Conservation (phyloP, 1,140 invertebrate genomes). For the Hyles euphorbiae region DNA sequence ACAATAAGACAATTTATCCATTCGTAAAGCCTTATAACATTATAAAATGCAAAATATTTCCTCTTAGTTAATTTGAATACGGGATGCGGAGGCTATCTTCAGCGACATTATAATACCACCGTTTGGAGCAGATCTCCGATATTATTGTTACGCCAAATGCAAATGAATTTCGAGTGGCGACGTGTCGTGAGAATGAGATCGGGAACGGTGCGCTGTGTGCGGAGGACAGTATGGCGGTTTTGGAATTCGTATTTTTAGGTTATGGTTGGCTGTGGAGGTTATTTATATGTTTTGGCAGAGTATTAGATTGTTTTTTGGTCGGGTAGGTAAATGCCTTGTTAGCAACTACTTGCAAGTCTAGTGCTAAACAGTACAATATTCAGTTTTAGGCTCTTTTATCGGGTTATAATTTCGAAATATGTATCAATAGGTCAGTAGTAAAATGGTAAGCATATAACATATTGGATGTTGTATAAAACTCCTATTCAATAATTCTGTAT, state of each 20-base stretch:
- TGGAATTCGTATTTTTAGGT: background rate
- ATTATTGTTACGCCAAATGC: constrained; percentile 56
- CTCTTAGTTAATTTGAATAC: constrained; percentile 7
- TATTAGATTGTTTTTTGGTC: too few species aligned
- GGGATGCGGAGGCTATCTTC: constrained; percentile 1
- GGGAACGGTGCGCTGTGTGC: constrained; percentile 14
- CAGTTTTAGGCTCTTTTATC: too few species aligned
- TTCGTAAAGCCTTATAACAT: too few species aligned
- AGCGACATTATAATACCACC: constrained; percentile 5
- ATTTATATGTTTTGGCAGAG: background rate
- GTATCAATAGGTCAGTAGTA: too few species aligned
- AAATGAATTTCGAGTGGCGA: constrained; percentile 37
- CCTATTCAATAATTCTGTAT: too few species aligned
- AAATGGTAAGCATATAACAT: too few species aligned
- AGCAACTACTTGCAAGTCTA: too few species aligned
- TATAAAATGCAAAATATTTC: constrained; percentile 4
- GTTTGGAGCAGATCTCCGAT: constrained; percentile 36
- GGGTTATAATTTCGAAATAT: too few species aligned
- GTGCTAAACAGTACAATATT: too few species aligned
- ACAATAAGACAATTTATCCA: too few species aligned
- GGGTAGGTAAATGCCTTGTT: too few species aligned
- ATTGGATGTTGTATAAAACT: too few species aligned
- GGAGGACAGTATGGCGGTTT: background rate
- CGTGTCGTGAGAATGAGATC: constrained; percentile 42
- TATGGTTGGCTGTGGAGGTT: background rate